Evolutionary conservation across 2,113 vertebrate species (phyloP), one percentile per base, ranked within the genome.

Genomic region (Lucifuga dentata): DNA sequence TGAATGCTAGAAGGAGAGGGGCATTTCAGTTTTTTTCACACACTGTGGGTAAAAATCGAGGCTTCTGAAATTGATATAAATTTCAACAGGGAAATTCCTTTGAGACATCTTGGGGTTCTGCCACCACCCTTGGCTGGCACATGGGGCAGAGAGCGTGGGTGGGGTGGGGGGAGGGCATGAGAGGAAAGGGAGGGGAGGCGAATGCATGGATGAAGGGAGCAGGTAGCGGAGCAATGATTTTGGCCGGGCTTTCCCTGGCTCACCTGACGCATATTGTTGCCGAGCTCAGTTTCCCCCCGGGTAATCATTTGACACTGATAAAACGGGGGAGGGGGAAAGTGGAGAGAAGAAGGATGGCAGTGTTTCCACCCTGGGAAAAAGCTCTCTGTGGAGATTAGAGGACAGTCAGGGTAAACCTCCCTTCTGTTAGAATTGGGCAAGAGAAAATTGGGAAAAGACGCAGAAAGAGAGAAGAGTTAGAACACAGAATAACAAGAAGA

Each of bases 271-370:
- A 78, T 63, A 83, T 68, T 86, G 78, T 72, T 72, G 52, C 48
- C 2, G 62, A 60, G 58, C 48, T 78, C 68, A 53, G 77, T 81
- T 81, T 81, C 66, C 80, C 71, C 73, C 44, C 3, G 49, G 85
- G 82, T 77, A 83, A 89, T 91, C 86, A 84, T 88, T 87, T 85
- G 82, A 81, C 80, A 83, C 73, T 85, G 85, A 90, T 85, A 86
- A 90, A 84, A 81, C 49, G 64, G 65, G 41, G 44, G 53, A 17
- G 21, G 23, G 51, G 60, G 76, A 57, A 69, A 24, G 62, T 12
- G 50, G 40, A 78, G 68, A 67, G 77, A 83, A 86, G 80, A 86
- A 81, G 73, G 86, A 73, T 66, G 70, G 62, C 72, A 79, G 83
- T 86, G 80, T 83, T 89, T 86, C 80, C 80, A 78, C 63, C 80